Evolutionary conservation across 2,888 invertebrate species (phyloP).

Genomic region (Hydraecia micacea): DNA sequence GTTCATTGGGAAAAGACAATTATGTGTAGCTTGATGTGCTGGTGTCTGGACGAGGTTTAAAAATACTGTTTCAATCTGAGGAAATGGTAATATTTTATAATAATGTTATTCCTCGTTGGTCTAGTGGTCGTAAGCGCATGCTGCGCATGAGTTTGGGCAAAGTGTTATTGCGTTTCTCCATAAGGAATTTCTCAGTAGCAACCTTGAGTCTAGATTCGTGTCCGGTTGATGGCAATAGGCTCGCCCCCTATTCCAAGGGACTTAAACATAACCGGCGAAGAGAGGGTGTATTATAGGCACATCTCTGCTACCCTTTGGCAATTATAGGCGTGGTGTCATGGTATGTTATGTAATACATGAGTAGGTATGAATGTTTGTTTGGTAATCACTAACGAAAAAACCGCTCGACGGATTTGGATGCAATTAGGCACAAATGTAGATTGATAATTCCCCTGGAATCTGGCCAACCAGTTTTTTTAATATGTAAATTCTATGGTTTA

Average conservation of each 20-base stretch:
- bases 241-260: too few species aligned
- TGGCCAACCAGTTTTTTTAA: too few species aligned
- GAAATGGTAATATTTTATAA: not conserved
- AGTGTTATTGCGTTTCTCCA: not conserved
- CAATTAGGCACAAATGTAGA: too few species aligned
- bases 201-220: not conserved
- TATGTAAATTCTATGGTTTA: not conserved
- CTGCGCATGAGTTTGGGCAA: not conserved
- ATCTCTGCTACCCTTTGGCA: too few species aligned
- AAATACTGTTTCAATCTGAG: not conserved
- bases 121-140: not conserved
- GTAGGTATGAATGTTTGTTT: not conserved
- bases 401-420: not conserved
- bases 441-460: too few species aligned
- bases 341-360: not conserved
- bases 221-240: too few species aligned
- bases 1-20: too few species aligned
- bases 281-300: too few species aligned
- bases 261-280: too few species aligned
- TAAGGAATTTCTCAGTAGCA: not conserved
- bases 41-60: too few species aligned
- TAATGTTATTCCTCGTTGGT: not conserved
- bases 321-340: not conserved
- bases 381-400: not conserved
- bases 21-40: too few species aligned